These are phyloP conservation scores for Silurus lanzhouensis DNA, from an alignment of 2,797 vertebrate genomes.

Conservation along the genomic window DNA sequence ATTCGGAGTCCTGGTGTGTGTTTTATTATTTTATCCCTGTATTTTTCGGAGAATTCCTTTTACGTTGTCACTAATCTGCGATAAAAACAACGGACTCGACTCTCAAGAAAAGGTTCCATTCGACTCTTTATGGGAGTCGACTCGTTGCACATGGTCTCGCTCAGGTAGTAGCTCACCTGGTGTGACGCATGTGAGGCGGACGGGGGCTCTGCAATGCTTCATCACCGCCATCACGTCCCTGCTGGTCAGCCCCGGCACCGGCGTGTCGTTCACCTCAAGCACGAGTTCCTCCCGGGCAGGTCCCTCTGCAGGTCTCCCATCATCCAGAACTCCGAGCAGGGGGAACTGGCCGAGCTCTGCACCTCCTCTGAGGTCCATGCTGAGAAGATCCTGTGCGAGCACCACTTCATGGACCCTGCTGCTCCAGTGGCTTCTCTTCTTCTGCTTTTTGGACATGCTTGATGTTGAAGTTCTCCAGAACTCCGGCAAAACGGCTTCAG, in stretches of 20 bases:
- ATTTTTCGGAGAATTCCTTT: too few species aligned
- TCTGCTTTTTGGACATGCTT: slow-evolving; percentile 95
- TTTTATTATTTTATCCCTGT: background rate
- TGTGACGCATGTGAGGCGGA: slow-evolving; percentile 94
- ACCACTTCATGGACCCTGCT: slow-evolving; percentile 94
- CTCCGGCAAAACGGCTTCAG: background rate
- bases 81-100: background rate
- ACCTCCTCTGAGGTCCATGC: slow-evolving; percentile 88
- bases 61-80: too few species aligned
- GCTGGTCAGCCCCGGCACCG: slow-evolving; percentile 94
- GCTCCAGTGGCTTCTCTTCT: slow-evolving; percentile 97
- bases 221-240: slow-evolving; percentile 95
- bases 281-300: slow-evolving; percentile 78
- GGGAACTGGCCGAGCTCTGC: slow-evolving; percentile 96
- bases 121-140: background rate
- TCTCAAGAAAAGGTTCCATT: background rate
- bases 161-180: slow-evolving; percentile 79
- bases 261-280: slow-evolving; percentile 95
- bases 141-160: background rate
- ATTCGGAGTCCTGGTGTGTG: too few species aligned
- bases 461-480: background rate
- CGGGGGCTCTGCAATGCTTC: slow-evolving; percentile 92
- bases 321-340: slow-evolving; percentile 80
- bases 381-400: slow-evolving; percentile 81
- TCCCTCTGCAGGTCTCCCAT: background rate